Conservation (phyloP, 2,797 vertebrate species). For the Peromyscus nudipes region DNA sequence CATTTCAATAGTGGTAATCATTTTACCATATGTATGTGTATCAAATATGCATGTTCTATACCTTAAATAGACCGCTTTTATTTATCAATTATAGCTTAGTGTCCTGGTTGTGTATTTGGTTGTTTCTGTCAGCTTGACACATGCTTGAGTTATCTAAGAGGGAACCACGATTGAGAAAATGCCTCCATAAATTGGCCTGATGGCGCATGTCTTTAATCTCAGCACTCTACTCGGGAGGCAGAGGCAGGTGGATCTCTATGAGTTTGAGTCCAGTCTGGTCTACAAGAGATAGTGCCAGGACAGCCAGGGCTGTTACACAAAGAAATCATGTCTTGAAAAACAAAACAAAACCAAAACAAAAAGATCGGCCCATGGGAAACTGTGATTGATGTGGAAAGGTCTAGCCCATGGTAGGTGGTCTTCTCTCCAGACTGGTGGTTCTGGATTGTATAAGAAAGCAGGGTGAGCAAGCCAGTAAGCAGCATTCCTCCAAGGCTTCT, state of each 20-base stretch:
- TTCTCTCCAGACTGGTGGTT: accelerated
- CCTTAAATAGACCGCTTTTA: not conserved
- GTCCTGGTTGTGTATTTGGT: not conserved
- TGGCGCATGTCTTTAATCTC: not conserved
- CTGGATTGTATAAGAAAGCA: not conserved
- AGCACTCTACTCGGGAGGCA: not conserved
- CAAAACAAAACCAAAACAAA: not conserved
- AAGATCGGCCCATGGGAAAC: not conserved
- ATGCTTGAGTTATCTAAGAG: not conserved
- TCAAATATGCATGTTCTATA: not conserved
- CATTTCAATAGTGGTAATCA: not conserved
- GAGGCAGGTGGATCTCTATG: not conserved
- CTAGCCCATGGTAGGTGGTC: not conserved
- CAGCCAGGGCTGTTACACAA: not conserved
- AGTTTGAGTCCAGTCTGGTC: not conserved
- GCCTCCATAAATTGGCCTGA: not conserved
- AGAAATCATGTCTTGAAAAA: not conserved
- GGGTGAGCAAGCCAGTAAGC: not conserved
- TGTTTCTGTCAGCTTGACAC: not conserved
- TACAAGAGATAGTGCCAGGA: not conserved
- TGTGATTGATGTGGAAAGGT: too few species aligned
- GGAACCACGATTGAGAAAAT: not conserved
- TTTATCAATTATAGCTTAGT: not conserved
- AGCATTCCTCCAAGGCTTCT: not conserved
- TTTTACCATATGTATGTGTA: not conserved